Percentiles rank a stretch among this genome's conserved stretches.
These are phyloP conservation scores for Ennomos fuscantarius DNA, from an alignment of 2,888 invertebrate species.

Conservation along the genomic window DNA sequence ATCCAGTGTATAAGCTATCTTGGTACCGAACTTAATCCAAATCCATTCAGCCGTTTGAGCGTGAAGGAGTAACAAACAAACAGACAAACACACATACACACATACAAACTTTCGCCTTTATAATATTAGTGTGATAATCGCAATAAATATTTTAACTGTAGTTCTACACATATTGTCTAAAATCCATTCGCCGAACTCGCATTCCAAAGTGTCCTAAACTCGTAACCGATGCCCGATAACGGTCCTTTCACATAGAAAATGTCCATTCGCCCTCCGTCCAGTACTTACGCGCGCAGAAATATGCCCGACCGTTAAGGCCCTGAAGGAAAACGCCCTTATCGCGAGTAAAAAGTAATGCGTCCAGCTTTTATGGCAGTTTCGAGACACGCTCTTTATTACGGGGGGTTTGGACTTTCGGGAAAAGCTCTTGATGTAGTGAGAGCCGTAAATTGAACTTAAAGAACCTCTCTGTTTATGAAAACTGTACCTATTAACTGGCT, in stretches of 20 bases:
- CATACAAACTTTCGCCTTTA: too few species aligned
- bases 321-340: slow-evolving; percentile 75
- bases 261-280: slow-evolving; percentile 17
- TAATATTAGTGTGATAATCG: too few species aligned
- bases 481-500: too few species aligned
- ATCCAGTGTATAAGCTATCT: too few species aligned
- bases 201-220: slow-evolving; percentile 38
- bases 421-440: slow-evolving; percentile 46
- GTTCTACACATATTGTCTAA: not conserved
- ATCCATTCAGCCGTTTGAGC: too few species aligned
- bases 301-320: slow-evolving; percentile 52
- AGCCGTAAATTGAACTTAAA: not conserved
- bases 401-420: slow-evolving; percentile 59
- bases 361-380: slow-evolving; percentile 83
- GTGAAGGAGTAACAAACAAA: too few species aligned
- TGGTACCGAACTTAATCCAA: too few species aligned
- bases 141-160: too few species aligned
- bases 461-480: too few species aligned
- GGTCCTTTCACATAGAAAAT: slow-evolving; percentile 24
- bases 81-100: too few species aligned
- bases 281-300: slow-evolving; percentile 54
- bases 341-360: slow-evolving; percentile 83
- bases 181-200: slow-evolving; percentile 30
- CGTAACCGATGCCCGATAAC: slow-evolving; percentile 27
- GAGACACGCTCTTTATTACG: slow-evolving; percentile 83